These are phyloP conservation scores for Chrysolina americana DNA, from an alignment of 2,888 invertebrate species.

Conservation along the genomic window DNA sequence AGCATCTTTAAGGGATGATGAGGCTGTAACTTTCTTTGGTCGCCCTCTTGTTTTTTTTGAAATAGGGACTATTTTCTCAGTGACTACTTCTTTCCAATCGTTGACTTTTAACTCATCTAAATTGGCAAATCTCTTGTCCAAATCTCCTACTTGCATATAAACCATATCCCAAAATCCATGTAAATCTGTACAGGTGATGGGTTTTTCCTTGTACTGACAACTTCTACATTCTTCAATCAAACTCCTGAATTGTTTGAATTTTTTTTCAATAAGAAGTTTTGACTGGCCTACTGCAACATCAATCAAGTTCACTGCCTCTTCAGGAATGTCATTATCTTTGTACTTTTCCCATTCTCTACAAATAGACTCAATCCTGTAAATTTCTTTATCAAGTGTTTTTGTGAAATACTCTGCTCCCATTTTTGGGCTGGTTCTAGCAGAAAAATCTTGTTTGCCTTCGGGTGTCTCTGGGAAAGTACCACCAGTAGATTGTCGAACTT, in stretches of 20 bases:
- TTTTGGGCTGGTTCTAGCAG: slow-evolving; percentile 57
- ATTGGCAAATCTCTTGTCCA: slow-evolving; percentile 75
- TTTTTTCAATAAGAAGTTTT: slow-evolving; percentile 81
- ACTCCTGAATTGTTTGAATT: slow-evolving; percentile 76
- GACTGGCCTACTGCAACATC: slow-evolving; percentile 85
- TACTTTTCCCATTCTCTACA: slow-evolving; percentile 74
- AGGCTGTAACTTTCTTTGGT: slow-evolving; percentile 39
- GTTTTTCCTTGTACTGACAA: slow-evolving; percentile 69
- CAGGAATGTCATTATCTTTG: slow-evolving; percentile 67
- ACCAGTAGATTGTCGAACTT: slow-evolving; percentile 58
- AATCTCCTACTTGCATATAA: slow-evolving; percentile 81
- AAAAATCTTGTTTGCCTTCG: slow-evolving; percentile 43
- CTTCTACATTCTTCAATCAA: slow-evolving; percentile 66
- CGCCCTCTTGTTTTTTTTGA: slow-evolving; percentile 44
- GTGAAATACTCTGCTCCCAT: slow-evolving; percentile 69
- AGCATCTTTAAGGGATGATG: slow-evolving; percentile 57
- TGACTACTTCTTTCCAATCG: slow-evolving; percentile 72
- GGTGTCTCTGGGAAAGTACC: slow-evolving; percentile 30
- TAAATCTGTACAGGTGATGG: slow-evolving; percentile 79
- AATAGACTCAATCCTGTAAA: slow-evolving; percentile 70
- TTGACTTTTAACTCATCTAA: slow-evolving; percentile 69
- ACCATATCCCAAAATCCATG: slow-evolving; percentile 93
- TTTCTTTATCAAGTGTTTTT: slow-evolving; percentile 71
- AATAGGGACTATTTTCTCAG: slow-evolving; percentile 49
- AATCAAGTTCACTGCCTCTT: slow-evolving; percentile 74